Base-by-base conservation (phyloP, 37 sponge, comb jelly and placozoan species). In the Amphimedon queenslandica region DNA sequence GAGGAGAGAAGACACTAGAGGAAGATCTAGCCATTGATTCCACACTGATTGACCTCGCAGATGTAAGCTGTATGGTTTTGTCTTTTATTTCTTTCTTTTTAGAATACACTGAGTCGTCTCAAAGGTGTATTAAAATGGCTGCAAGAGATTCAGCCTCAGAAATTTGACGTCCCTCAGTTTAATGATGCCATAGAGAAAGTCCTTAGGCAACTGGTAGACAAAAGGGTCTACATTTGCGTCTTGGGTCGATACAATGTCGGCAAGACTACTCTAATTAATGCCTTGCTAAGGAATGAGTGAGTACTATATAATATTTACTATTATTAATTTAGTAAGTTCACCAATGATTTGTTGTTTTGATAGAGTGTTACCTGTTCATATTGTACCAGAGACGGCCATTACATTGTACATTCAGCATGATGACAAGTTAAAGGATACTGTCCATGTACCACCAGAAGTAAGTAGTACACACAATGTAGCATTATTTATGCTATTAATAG, bases 391-490 rank as follows among this genome's bases (percentile, higher is more conserved):
- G 28, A 60, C 61, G 23, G 61, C 61, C 5, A n/a, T 60, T 11
- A 60, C 61, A 60, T n/a, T 60, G 5, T 60, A 25, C 61, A 60
- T 60, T n/a, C 61, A 60, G 21, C 27, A 60, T 60, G 27, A 60
- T n/a, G 27, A n/a, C 5, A n/a, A 25, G 27, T 6, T n/a, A n/a
- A 25, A 60, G 23, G 28, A 25, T 47, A 47, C 53, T 18, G 8
- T 13, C 8, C 53, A 47, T 18, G 53, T 47, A 47, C 13, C 13
- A 47, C 13, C 13, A n/a, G n/a, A n/a, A n/a, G n/a, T n/a, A n/a
- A n/a, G n/a, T n/a, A n/a, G n/a, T n/a, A n/a, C n/a, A n/a, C n/a
- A n/a, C n/a, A n/a, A n/a, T n/a, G n/a, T n/a, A n/a, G n/a, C n/a
- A n/a, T n/a, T n/a, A n/a, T n/a, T n/a, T n/a, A n/a, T n/a, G n/a